phyloP scores from a whole-genome alignment of 1,140 invertebrate species.

The Drosophila ogumai region DNA sequence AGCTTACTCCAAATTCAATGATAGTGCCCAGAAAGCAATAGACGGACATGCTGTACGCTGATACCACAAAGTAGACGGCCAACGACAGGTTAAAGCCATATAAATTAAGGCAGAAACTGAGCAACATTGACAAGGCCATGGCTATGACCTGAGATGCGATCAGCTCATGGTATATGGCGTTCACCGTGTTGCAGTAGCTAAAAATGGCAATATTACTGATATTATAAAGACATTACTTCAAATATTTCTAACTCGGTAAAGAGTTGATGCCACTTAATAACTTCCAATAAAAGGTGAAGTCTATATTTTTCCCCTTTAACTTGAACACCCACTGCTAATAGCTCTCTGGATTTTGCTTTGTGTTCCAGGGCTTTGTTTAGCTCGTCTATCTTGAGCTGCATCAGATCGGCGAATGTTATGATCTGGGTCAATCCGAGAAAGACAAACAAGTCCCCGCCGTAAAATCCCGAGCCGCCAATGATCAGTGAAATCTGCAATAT shows the following conservation, averaged over 20 bases:
- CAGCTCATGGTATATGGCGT: constrained; percentile 44
- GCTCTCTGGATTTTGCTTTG: constrained; percentile 11
- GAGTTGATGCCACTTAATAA: constrained; percentile 68
- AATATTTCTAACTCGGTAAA: constrained; percentile 35
- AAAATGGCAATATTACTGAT: neutral
- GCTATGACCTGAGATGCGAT: constrained; percentile 54
- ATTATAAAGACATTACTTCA: neutral
- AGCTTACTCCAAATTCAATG: constrained; percentile 57
- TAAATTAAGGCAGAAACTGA: constrained; percentile 54
- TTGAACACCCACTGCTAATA: neutral
- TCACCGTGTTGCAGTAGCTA: constrained; percentile 52
- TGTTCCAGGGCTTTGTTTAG: constrained; percentile 33
- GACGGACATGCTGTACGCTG: constrained; percentile 57
- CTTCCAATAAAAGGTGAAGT: constrained; percentile 33
- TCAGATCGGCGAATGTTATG: constrained; percentile 39
- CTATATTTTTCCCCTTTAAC: constrained; percentile 1
- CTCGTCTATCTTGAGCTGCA: constrained; percentile 31
- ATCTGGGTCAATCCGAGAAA: constrained; percentile 49
- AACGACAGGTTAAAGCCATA: constrained; percentile 48
- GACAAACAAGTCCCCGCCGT: constrained; percentile 55
- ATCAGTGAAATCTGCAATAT: constrained; percentile 15
- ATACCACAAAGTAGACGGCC: constrained; percentile 47
- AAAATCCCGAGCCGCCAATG: constrained; percentile 52
- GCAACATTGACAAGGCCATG: constrained; percentile 47
- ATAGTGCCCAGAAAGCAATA: constrained; percentile 65